Evolutionary conservation across 2,113 vertebrate species (phyloP).

Genomic region (Ifrita kowaldi): DNA sequence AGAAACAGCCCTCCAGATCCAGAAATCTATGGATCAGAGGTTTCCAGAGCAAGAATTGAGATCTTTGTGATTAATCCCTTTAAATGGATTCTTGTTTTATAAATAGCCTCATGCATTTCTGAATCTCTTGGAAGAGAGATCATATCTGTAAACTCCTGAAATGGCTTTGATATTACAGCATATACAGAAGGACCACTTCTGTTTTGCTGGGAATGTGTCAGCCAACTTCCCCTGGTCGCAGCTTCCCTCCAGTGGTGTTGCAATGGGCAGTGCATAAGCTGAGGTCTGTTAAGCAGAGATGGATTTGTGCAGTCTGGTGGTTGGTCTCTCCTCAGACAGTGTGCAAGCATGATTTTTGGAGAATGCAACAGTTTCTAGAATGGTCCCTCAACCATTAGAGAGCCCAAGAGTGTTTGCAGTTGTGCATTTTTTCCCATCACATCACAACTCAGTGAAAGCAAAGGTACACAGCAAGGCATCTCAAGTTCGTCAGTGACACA

Average conservation of each 20-base stretch:
- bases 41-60: background rate
- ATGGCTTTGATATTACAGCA: background rate
- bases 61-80: background rate
- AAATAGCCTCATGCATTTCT: background rate
- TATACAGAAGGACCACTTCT: background rate
- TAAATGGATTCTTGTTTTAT: background rate
- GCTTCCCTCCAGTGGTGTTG: background rate
- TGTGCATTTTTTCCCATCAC: background rate
- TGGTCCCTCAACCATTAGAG: background rate
- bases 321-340: background rate
- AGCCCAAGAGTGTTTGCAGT: background rate
- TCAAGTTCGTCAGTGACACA: background rate
- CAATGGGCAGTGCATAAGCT: accelerated
- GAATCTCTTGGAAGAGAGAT: background rate
- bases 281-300: background rate
- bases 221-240: background rate
- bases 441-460: background rate
- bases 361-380: background rate
- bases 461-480: background rate
- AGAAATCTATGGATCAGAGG: background rate
- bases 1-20: background rate
- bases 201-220: background rate
- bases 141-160: background rate
- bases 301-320: too few relatives aligned
- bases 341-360: background rate